Base-by-base conservation (phyloP, 2,797 vertebrate genomes). In the Limnodromus scolopaceus region DNA sequence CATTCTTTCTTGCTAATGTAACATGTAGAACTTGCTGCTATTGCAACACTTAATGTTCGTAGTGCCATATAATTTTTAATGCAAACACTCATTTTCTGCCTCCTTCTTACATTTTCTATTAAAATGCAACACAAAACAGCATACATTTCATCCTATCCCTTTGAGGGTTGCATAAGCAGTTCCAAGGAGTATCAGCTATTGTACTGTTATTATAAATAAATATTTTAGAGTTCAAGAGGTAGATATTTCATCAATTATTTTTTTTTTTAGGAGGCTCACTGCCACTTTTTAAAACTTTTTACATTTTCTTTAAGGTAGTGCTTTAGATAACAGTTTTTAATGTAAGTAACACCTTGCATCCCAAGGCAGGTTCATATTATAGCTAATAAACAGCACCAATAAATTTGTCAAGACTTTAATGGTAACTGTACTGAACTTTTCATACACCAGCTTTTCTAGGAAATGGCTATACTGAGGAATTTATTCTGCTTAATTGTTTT, bases 1-100 rank as follows among this genome's bases (percentile, higher is more conserved):
- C 95, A 97, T 97, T 97, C 95, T 87, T 98, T 98, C 97, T 98
- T 96, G 96, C 97, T 97, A 97, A 98, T 95, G 75, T 96, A 97
- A 98, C 94, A 98, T 78, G 95, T 84, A 97, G 96, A 98, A 97
- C 94, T 97, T 96, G 92, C 97, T 96, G 92, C 96, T 97, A 69
- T 61, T 92, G 96, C 91, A 97, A 96, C 97, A 97, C 96, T 97
- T 97, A 98, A 97, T 97, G 96, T 86, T 97, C 90, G 69, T 41
- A 93, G 92, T 83, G 92, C 92, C 68, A 24, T 96, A 97, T 97
- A 60, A 97, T 97, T 98, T 98, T 97, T 97, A 98, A 98, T 96
- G 96, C 95, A 98, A 98, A 97, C 96, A 97, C 92, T 97, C 93
- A 96, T 98, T 97, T 98, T 97, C 95, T 96, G 93, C 92, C 91